A percentile compares a stretch with the other conserved stretches of the same genome.
phyloP scores from a whole-genome alignment of 2,888 invertebrate species.

The Andrena bucephala region DNA sequence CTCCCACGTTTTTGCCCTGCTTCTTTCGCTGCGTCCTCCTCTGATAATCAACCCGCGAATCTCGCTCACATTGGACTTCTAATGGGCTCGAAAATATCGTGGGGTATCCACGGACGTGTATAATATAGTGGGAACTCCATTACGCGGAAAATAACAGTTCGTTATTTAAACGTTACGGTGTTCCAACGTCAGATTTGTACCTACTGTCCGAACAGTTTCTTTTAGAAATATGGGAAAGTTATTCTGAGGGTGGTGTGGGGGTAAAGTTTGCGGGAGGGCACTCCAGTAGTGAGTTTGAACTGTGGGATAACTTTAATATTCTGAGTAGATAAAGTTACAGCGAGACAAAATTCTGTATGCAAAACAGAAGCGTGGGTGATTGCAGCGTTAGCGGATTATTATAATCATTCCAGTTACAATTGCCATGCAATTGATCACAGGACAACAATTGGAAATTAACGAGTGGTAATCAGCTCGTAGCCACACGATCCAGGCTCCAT shows the following conservation, averaged over 20 bases:
- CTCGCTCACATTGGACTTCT: background rate
- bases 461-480: slow-evolving; percentile 58
- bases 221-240: no score
- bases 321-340: no score
- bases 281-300: no score
- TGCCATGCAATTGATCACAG: slow-evolving; percentile 37
- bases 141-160: no score
- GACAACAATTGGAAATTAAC: slow-evolving; percentile 64
- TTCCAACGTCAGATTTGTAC: no score
- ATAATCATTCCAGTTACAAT: slow-evolving; percentile 13
- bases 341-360: background rate
- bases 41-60: slow-evolving; percentile 6
- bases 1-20: background rate
- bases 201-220: no score
- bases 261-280: no score
- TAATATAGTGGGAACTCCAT: no score
- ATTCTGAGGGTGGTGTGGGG: no score
- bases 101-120: background rate
- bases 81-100: background rate
- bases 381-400: slow-evolving; percentile 17
- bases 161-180: no score
- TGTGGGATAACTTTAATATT: no score
- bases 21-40: background rate
- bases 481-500: slow-evolving; percentile 28
- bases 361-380: background rate